Evolutionary conservation across 2,797 vertebrate species (phyloP).

Genomic region (Mycteria americana): DNA sequence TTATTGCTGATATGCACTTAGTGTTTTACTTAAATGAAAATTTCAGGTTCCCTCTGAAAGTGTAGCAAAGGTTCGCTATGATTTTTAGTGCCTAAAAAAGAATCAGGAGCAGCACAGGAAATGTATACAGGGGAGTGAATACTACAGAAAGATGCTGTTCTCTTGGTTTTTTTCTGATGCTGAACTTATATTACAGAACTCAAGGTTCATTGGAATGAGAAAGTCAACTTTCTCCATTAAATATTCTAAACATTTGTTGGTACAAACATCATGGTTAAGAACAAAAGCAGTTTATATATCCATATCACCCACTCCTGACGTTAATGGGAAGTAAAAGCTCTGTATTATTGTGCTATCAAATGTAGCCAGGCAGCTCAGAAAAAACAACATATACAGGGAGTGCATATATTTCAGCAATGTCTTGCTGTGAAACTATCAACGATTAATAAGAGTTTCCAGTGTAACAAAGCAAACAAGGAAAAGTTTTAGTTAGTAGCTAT

Average conservation of each 20-base stretch:
- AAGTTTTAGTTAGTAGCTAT: neutral
- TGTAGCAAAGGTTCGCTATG: neutral
- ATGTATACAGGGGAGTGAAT: neutral
- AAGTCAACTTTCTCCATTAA: neutral
- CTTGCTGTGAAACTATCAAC: constrained; percentile 5
- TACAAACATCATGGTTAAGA: neutral
- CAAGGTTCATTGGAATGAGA: neutral
- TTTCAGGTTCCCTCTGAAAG: neutral
- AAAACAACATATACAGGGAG: neutral
- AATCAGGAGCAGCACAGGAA: neutral
- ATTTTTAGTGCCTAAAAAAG: neutral
- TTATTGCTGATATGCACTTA: neutral
- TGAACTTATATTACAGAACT: neutral
- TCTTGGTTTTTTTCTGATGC: neutral
- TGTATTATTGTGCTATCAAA: neutral
- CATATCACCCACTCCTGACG: neutral
- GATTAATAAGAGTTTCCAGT: neutral
- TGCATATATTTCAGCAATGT: neutral
- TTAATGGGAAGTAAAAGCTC: constrained; percentile 1
- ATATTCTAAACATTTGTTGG: neutral
- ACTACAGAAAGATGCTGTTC: neutral
- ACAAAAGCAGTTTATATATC: neutral
- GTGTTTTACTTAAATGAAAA: neutral
- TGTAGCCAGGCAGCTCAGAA: neutral
- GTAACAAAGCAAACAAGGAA: neutral